Conservation (phyloP, 2,113 vertebrate genomes). For the Neodon shergylaensis region DNA sequence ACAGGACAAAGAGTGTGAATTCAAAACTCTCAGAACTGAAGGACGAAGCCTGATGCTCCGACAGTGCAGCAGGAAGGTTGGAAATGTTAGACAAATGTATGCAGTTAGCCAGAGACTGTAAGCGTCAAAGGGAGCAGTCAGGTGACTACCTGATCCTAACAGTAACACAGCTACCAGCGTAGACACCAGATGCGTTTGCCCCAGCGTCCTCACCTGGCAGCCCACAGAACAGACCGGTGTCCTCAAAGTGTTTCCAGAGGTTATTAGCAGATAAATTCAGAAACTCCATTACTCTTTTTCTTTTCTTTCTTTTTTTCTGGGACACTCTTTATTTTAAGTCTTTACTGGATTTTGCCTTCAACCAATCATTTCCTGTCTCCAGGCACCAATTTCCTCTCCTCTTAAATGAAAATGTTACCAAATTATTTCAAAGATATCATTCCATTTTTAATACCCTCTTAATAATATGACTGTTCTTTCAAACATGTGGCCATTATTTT, state of each 20-base stretch:
- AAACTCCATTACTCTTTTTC: not conserved
- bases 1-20: not conserved
- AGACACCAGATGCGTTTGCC: not conserved
- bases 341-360: constrained; percentile 18
- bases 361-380: constrained; percentile 43
- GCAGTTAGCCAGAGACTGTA: not conserved
- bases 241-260: not conserved
- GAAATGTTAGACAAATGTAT: not conserved
- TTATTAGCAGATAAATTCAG: constrained; percentile 1
- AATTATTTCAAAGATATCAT: constrained; percentile 51
- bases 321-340: constrained; percentile 31
- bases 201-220: not conserved
- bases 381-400: constrained; percentile 3
- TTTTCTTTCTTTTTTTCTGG: not conserved
- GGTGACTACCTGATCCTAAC: not conserved
- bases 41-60: not conserved
- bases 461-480: not conserved
- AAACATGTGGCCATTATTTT: not conserved
- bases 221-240: not conserved
- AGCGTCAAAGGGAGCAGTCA: not conserved
- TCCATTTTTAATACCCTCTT: not conserved
- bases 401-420: constrained; percentile 50
- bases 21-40: not conserved
- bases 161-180: not conserved
- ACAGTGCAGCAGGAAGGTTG: not conserved